A percentile compares a stretch with the other conserved stretches of the same genome.
phyloP scores from a whole-genome alignment of 2,113 vertebrate genomes.

The Bettongia penicillata region DNA sequence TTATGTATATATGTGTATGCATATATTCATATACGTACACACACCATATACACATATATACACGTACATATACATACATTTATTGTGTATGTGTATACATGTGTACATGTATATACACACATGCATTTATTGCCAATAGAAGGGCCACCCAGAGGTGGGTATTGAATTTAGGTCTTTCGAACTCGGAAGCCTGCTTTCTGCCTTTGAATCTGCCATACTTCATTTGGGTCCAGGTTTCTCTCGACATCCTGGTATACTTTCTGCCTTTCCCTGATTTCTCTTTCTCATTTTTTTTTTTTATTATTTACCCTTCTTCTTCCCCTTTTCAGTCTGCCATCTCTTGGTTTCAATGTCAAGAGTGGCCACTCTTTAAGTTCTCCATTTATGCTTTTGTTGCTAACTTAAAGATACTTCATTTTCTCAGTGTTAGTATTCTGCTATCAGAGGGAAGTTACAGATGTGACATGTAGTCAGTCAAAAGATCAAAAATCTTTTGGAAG shows the following conservation, averaged over 20 bases:
- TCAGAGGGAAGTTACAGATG: not conserved
- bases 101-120: too few relatives aligned
- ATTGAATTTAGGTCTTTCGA: not conserved
- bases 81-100: too few relatives aligned
- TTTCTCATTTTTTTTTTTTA: not conserved
- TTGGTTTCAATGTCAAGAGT: not conserved
- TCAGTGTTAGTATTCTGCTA: conserved; percentile 1
- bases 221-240: conserved; percentile 31
- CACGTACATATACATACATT: too few relatives aligned
- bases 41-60: too few relatives aligned
- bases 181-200: conserved; percentile 22
- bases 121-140: not conserved
- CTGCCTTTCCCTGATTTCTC: not conserved
- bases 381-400: conserved; percentile 13
- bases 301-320: conserved; percentile 23
- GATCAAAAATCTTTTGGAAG: not conserved
- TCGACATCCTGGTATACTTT: conserved; percentile 13
- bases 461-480: not conserved
- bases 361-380: not conserved
- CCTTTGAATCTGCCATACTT: conserved; percentile 24
- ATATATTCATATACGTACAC: too few relatives aligned
- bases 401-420: conserved; percentile 9
- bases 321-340: conserved; percentile 5
- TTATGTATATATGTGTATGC: too few relatives aligned
- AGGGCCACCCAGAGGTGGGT: not conserved